These are phyloP conservation scores for Lepidurus packardi DNA, from an alignment of 1,140 invertebrate genomes.

Conservation along the genomic window DNA sequence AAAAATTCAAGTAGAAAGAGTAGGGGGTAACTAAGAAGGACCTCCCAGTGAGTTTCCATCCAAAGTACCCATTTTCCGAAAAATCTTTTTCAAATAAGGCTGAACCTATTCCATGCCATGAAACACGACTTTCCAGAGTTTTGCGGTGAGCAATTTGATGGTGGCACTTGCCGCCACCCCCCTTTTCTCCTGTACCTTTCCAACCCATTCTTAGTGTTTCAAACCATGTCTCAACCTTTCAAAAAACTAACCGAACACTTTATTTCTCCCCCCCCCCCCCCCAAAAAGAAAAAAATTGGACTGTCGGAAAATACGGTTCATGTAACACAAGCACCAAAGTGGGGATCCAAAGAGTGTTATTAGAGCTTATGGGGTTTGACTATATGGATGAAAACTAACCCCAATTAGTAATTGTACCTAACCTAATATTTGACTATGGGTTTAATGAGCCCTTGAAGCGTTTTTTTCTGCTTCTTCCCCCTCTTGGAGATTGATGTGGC, in stretches of 20 bases:
- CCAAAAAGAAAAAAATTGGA: not conserved
- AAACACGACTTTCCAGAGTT: slow-evolving; percentile 9
- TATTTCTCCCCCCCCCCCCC: too few relatives aligned
- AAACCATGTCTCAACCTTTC: too few relatives aligned
- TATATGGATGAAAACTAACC: not conserved
- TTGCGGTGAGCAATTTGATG: slow-evolving; percentile 6
- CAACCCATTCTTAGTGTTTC: not conserved
- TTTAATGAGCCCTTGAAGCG: not conserved
- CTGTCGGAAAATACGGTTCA: too few relatives aligned
- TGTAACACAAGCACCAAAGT: too few relatives aligned
- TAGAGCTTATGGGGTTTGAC: too few relatives aligned
- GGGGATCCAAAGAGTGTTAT: too few relatives aligned
- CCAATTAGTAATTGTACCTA: slow-evolving; percentile 8
- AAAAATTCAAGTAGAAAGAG: not conserved
- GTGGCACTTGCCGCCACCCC: slow-evolving; percentile 1
- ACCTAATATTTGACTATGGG: slow-evolving; percentile 8
- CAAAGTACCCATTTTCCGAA: not conserved
- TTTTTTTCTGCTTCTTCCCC: not conserved
- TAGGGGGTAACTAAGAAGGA: not conserved
- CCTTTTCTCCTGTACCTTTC: not conserved
- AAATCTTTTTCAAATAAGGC: not conserved
- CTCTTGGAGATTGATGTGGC: not conserved
- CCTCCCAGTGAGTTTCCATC: slow-evolving; percentile 8
- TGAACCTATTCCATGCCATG: slow-evolving; percentile 21
- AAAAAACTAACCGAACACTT: not conserved